Percentiles rank a stretch among this genome's conserved stretches.
These are phyloP conservation scores for Calyptomena viridis DNA, from an alignment of 2,113 vertebrate species.

Conservation along the genomic window DNA sequence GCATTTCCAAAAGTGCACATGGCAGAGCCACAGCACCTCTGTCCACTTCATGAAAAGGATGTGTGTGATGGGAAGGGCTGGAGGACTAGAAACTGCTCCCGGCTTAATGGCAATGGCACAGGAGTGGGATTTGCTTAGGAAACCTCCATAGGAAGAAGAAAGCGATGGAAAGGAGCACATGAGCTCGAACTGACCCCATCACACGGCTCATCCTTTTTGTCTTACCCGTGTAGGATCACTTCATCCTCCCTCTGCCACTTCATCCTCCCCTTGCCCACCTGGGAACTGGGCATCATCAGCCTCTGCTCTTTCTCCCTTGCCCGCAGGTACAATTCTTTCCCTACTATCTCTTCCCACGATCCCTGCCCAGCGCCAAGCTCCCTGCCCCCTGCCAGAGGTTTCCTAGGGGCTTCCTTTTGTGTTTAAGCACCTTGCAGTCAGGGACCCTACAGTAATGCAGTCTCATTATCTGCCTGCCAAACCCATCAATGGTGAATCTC, in stretches of 20 bases:
- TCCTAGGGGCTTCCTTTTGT: background rate
- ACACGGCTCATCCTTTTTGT: background rate
- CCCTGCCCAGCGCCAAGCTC: background rate
- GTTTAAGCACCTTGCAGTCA: constrained; percentile 37
- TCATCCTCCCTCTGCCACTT: background rate
- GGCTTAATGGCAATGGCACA: background rate
- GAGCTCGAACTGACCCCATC: background rate
- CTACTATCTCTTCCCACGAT: background rate
- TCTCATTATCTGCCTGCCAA: constrained; percentile 30
- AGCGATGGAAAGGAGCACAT: background rate
- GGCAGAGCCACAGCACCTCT: background rate
- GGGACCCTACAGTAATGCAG: constrained; percentile 29
- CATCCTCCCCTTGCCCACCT: background rate
- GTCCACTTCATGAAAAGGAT: background rate
- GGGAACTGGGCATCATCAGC: background rate
- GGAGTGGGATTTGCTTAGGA: background rate
- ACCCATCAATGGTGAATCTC: constrained; percentile 40
- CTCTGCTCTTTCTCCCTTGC: background rate
- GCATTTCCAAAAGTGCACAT: rapidly evolving
- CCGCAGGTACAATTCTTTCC: background rate
- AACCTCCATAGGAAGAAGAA: background rate
- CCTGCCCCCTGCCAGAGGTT: background rate
- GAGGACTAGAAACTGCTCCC: background rate
- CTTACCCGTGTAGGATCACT: background rate
- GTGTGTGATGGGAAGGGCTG: background rate